phyloP scores from a whole-genome alignment of 2,113 vertebrate genomes.

The Symphodus melops region DNA sequence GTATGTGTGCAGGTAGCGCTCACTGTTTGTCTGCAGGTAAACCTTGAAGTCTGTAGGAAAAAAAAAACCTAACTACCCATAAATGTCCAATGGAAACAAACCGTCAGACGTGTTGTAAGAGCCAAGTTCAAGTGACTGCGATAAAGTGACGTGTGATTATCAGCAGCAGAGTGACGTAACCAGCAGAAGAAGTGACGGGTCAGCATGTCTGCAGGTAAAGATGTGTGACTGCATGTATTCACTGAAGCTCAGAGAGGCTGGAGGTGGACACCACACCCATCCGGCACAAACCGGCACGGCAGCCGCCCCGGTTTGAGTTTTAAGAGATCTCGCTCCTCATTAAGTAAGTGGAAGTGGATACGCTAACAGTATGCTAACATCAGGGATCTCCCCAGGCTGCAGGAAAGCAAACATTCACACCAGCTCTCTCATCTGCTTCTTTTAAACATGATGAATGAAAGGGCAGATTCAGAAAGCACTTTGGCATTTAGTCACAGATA shows the following conservation, averaged over 20 bases:
- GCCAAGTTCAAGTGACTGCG: too few species aligned
- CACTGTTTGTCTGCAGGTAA: neutral
- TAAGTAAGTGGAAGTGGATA: neutral
- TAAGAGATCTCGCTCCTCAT: neutral
- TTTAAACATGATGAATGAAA: neutral
- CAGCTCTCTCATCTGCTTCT: neutral
- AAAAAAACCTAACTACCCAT: neutral
- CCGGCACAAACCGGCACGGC: neutral
- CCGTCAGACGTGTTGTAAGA: too few species aligned
- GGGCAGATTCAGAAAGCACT: neutral
- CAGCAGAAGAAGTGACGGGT: too few species aligned
- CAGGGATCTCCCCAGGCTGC: neutral
- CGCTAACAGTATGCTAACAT: neutral
- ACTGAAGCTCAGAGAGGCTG: neutral
- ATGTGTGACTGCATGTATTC: neutral
- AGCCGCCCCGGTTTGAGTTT: neutral
- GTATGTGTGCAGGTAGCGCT: conserved; percentile 11
- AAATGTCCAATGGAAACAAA: too few species aligned
- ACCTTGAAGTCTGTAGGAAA: conserved; percentile 8
- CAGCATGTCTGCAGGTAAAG: conserved; percentile 9
- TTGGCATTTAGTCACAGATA: too few species aligned
- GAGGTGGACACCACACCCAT: neutral
- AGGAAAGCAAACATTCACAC: neutral
- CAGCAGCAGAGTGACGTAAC: too few species aligned
- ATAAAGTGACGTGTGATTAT: too few species aligned